Conservation (phyloP, 2,888 invertebrate species). For the Apotomis betuletana region DNA sequence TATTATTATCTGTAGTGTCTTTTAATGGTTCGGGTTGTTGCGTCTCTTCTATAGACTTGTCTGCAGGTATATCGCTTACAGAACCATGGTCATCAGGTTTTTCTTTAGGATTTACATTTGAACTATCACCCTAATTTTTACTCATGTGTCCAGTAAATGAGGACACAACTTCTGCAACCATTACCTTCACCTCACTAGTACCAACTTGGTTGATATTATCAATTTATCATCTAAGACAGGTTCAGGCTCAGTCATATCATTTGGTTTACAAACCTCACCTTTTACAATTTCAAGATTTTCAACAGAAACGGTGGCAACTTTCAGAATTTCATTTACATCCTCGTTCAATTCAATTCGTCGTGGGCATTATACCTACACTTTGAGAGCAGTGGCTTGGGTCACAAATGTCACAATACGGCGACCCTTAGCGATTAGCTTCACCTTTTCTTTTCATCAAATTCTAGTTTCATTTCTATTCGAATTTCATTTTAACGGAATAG, state of each 20-base stretch:
- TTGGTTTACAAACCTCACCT: not conserved
- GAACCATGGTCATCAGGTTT: conserved; percentile 14
- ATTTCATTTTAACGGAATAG: too few species aligned
- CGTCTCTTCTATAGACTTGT: conserved; percentile 18
- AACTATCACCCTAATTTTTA: not conserved
- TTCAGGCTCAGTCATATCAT: not conserved
- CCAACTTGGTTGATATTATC: not conserved
- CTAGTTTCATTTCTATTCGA: too few species aligned
- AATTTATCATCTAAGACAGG: not conserved
- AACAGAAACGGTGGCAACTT: conserved; percentile 8
- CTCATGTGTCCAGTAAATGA: not conserved
- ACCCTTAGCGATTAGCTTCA: too few species aligned
- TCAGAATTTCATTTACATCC: not conserved
- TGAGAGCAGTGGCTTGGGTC: too few species aligned
- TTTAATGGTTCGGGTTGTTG: not conserved
- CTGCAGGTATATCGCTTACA: conserved; percentile 9
- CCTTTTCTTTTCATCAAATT: too few species aligned
- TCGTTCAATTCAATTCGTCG: not conserved
- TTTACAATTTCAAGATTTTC: not conserved
- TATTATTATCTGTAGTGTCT: not conserved
- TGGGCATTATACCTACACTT: too few species aligned
- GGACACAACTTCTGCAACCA: not conserved
- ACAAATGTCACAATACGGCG: too few species aligned
- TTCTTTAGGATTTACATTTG: not conserved
- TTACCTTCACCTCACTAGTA: not conserved